These are phyloP conservation scores for Heliocidaris erythrogramma DNA, from an alignment of 35 echinoderm and acorn worm genomes.

Conservation along the genomic window DNA sequence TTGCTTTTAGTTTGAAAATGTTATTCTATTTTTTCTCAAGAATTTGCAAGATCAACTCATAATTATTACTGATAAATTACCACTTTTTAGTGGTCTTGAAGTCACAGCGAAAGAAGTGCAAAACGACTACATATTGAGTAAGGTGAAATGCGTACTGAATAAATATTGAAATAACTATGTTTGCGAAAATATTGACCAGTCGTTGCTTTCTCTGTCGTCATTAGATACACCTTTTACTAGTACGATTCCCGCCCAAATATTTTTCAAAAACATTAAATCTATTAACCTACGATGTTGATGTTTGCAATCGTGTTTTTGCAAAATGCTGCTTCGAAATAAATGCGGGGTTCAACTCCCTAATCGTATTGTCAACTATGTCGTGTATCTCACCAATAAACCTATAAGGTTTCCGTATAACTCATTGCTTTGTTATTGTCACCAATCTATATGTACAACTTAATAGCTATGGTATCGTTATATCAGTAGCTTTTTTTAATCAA, in stretches of 20 bases:
- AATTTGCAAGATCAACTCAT: too few relatives aligned
- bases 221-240: too few relatives aligned
- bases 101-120: too few relatives aligned
- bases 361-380: not conserved
- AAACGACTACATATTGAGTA: too few relatives aligned
- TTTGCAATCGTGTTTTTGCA: not conserved
- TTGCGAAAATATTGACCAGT: too few relatives aligned
- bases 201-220: too few relatives aligned
- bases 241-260: not conserved
- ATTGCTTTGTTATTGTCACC: not conserved
- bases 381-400: not conserved
- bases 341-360: not conserved
- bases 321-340: not conserved
- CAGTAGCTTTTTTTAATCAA: not conserved
- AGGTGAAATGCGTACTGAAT: too few relatives aligned
- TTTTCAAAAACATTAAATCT: not conserved
- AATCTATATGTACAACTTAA: not conserved
- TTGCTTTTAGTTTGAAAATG: too few relatives aligned
- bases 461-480: not conserved
- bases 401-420: slow-evolving; percentile 11
- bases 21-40: too few relatives aligned
- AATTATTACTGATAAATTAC: too few relatives aligned
- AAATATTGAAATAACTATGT: too few relatives aligned
- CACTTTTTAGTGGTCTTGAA: too few relatives aligned
- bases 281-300: not conserved